phyloP scores from a whole-genome alignment of 1,140 invertebrate genomes.

The Chymomyza costata region DNA sequence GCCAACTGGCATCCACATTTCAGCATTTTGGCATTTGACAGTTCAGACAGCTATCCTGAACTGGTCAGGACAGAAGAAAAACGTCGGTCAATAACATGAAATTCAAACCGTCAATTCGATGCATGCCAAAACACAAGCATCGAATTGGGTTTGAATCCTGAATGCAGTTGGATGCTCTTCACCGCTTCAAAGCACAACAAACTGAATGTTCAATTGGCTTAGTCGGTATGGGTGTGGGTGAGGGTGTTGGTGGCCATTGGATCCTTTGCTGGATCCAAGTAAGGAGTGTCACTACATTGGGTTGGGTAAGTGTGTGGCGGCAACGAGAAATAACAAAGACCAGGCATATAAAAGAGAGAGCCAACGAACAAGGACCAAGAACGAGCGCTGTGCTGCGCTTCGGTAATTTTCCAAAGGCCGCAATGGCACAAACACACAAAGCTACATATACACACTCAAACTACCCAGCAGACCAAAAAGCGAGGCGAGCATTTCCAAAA shows the following conservation, averaged over 20 bases:
- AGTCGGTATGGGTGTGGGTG: constrained; percentile 8
- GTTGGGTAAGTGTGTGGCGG: no score
- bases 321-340: no score
- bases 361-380: constrained; percentile 34
- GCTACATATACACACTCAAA: constrained; percentile 23
- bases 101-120: constrained; percentile 44
- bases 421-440: constrained; percentile 26
- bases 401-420: constrained; percentile 44
- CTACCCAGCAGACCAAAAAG: no score
- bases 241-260: no score
- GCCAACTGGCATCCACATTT: constrained; percentile 55
- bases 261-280: no score
- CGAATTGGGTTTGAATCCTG: constrained; percentile 9
- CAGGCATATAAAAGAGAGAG: constrained; percentile 34
- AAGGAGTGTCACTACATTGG: no score
- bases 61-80: constrained; percentile 27
- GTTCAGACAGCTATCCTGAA: constrained; percentile 63
- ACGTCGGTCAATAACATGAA: constrained; percentile 48
- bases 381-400: constrained; percentile 26
- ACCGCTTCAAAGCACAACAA: neutral
- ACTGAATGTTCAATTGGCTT: constrained; percentile 29
- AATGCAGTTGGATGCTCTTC: constrained; percentile 10
- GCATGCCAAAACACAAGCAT: constrained; percentile 30
- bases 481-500: no score
- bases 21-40: constrained; percentile 70